Percentiles rank a stretch among this genome's conserved stretches.
These are phyloP conservation scores for Drosophila robusta DNA, from an alignment of 2,888 invertebrate genomes.

Conservation along the genomic window DNA sequence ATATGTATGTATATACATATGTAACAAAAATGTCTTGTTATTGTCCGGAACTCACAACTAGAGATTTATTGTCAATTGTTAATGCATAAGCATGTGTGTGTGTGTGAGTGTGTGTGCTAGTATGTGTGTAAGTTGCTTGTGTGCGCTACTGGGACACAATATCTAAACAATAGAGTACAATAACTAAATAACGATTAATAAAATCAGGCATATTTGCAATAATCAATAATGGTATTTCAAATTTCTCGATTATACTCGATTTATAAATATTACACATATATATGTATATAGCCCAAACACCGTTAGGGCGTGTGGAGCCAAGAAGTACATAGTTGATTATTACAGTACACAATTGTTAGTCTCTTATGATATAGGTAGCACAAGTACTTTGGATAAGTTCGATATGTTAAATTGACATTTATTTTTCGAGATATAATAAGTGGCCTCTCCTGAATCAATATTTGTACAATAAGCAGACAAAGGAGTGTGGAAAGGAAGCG, in stretches of 20 bases:
- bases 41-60: conserved; percentile 70
- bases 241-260: conserved; percentile 11
- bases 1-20: conserved; percentile 28
- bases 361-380: conserved; percentile 41
- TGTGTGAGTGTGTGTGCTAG: neutral
- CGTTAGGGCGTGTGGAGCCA: neutral
- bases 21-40: conserved; percentile 42
- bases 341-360: conserved; percentile 33
- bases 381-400: conserved; percentile 47
- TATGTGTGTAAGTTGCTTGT: conserved; percentile 1
- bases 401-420: conserved; percentile 70
- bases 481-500: neutral
- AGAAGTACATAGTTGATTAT: conserved; percentile 15
- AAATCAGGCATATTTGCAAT: conserved; percentile 21
- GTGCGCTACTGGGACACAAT: conserved; percentile 8
- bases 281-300: too few species aligned
- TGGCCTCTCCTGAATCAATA: conserved; percentile 9
- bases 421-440: conserved; percentile 17
- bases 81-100: conserved; percentile 7
- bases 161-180: conserved; percentile 25
- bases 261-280: conserved; percentile 18
- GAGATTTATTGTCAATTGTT: conserved; percentile 52
- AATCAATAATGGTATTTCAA: conserved; percentile 5
- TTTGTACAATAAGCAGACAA: conserved; percentile 8
- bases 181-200: conserved; percentile 30